Evolutionary conservation across 2,797 vertebrate species (phyloP).

Genomic region (Liparis tanakae): DNA sequence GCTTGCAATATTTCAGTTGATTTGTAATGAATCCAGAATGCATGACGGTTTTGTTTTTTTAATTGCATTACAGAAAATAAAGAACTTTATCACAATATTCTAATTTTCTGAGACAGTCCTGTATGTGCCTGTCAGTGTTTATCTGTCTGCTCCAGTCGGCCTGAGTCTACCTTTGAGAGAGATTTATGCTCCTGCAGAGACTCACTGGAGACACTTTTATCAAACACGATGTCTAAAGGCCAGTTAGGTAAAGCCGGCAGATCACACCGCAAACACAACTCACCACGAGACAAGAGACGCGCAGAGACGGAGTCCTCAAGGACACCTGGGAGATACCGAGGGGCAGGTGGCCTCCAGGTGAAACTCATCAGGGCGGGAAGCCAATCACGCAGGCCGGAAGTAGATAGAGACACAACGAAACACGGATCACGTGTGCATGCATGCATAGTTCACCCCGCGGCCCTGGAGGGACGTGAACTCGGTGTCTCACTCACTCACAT

Average conservation of each 20-base stretch:
- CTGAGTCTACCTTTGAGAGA: not conserved
- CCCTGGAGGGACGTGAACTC: not conserved
- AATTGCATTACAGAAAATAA: no score
- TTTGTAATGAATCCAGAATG: no score
- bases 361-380: not conserved
- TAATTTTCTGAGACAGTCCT: no score
- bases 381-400: not conserved
- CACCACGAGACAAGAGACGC: not conserved
- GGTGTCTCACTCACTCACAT: not conserved
- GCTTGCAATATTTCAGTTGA: no score
- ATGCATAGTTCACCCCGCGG: not conserved
- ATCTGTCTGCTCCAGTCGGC: not conserved
- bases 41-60: no score
- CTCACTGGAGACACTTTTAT: not conserved
- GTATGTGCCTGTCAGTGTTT: not conserved
- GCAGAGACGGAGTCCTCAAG: not conserved
- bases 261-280: not conserved
- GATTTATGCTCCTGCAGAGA: not conserved
- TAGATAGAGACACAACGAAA: not conserved
- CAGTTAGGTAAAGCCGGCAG: not conserved
- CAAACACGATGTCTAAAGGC: not conserved
- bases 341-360: not conserved
- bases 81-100: no score
- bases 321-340: not conserved
- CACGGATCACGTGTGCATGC: not conserved